phyloP scores from a whole-genome alignment of 2,797 vertebrate species.

The Salarias fasciatus region DNA sequence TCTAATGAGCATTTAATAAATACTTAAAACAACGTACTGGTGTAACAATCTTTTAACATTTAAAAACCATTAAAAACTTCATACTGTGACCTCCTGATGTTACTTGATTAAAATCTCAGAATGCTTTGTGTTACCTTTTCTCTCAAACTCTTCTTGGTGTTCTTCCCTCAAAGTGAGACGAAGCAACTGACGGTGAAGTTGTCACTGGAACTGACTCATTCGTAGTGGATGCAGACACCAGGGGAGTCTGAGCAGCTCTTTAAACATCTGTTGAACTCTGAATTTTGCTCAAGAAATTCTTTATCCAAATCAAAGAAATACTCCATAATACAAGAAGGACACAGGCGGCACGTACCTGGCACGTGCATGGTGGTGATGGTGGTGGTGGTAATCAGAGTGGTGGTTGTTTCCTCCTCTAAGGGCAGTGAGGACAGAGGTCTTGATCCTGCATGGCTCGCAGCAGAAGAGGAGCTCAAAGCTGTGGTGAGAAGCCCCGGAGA shows the following conservation, averaged over 20 bases:
- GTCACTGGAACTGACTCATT: not conserved
- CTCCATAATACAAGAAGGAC: not conserved
- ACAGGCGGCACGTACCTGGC: slow-evolving; percentile 81
- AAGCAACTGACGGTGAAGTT: not conserved
- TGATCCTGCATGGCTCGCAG: slow-evolving; percentile 64
- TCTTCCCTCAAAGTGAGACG: slow-evolving; percentile 11
- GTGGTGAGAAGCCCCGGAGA: slow-evolving; percentile 85
- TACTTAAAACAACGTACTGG: too few species aligned
- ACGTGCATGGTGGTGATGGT: slow-evolving; percentile 93
- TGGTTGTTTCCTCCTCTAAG: slow-evolving; percentile 91
- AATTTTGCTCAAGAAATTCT: not conserved
- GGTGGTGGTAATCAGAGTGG: slow-evolving; percentile 92
- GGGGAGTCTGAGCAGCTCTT: not conserved
- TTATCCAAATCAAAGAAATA: not conserved
- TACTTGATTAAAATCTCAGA: slow-evolving; percentile 25
- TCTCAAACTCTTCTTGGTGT: slow-evolving; percentile 14
- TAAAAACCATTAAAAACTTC: not conserved
- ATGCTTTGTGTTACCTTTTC: slow-evolving; percentile 38
- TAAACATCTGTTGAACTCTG: not conserved
- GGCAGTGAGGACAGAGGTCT: slow-evolving; percentile 78
- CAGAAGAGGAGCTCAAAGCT: slow-evolving; percentile 77
- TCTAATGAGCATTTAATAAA: not conserved
- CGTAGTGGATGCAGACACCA: not conserved
- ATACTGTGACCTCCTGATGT: slow-evolving; percentile 4
- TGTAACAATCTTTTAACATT: too few species aligned